Evolutionary conservation across 1,140 invertebrate genomes (phyloP), one percentile per base, ranked within the genome.

Genomic region (Heliothis virescens): DNA sequence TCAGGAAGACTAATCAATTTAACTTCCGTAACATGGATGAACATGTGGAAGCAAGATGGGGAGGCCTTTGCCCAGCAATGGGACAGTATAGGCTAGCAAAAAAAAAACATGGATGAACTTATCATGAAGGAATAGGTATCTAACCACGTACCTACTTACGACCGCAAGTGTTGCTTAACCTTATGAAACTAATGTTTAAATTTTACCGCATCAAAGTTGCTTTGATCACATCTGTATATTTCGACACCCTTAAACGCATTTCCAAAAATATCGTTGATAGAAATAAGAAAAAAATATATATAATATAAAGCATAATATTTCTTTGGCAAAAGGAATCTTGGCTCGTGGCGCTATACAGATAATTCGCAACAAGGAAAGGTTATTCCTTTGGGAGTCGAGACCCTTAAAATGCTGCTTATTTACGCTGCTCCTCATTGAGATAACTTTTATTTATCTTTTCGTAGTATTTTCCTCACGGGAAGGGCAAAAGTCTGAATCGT

Each of bases 321-420:
- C 57, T 77, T 77, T 59, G 16, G 81, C 55, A 63, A 76, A 78
- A 69, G 52, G 47, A 79, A 77, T 79, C 82, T 74, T 75, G 50
- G 57, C 78, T 69, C 80, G 60, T 82, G 81, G 67, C 79, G 71
- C 79, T 69, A 83, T 86, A 85, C 74, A 85, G 83, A 86, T 86
- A 85, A 85, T 85, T 83, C 73, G 62, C 73, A 73, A 79, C 79
- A 62, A 80, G 76, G 79, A 73, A 83, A 83, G 79, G 80, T 80
- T 78, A 76, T 62, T 83, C 85, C 83, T 57, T 34, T 26, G 83
- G 80, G 85, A 85, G 48, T 53, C 5, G 9, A 34, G 73, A 60
- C 53, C n/a, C 59, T 62, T 86, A 86, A 85, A 80, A 85, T 82
- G 82, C 65, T 79, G 82, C 85, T 81, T 76, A 74, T 76, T 76